These are phyloP conservation scores for Drosophila borborema DNA, from an alignment of 2,888 invertebrate species.

Conservation along the genomic window DNA sequence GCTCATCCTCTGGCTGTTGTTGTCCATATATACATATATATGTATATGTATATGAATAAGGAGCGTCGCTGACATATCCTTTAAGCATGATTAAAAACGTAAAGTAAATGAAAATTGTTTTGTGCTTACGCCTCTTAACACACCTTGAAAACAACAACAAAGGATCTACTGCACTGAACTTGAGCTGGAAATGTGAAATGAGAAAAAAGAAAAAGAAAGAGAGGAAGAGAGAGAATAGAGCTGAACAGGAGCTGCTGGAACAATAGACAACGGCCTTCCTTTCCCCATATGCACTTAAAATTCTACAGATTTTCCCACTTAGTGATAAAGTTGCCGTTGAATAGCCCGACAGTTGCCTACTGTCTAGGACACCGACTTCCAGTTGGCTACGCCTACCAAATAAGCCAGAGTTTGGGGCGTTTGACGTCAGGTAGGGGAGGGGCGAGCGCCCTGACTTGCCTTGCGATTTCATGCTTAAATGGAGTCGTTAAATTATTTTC, in stretches of 20 bases:
- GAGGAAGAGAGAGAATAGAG: not conserved
- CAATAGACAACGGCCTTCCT: constrained; percentile 48
- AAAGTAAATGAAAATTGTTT: constrained; percentile 80
- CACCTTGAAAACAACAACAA: constrained; percentile 75
- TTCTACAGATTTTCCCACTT: constrained; percentile 81
- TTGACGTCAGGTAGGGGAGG: constrained; percentile 12
- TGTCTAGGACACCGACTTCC: constrained; percentile 51
- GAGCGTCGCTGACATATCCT: constrained; percentile 76
- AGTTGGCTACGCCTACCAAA: constrained; percentile 26
- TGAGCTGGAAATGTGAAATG: constrained; percentile 43
- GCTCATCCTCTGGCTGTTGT: constrained; percentile 35
- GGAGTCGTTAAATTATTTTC: constrained; percentile 82
- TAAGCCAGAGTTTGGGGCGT: constrained; percentile 48
- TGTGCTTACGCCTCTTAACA: constrained; percentile 80
- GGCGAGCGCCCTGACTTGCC: constrained; percentile 46
- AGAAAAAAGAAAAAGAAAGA: not conserved
- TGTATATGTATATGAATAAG: constrained; percentile 27
- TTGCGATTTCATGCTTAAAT: constrained; percentile 81
- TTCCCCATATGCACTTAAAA: constrained; percentile 67
- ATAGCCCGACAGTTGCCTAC: constrained; percentile 63
- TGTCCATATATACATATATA: not conserved
- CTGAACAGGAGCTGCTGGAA: constrained; percentile 40
- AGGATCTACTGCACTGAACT: constrained; percentile 49
- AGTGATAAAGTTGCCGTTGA: constrained; percentile 73
- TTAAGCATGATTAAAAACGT: constrained; percentile 80